Evolutionary conservation across 2,888 invertebrate species (phyloP), one percentile per base, ranked within the genome.

Genomic region (Aspidiotus rigidus): DNA sequence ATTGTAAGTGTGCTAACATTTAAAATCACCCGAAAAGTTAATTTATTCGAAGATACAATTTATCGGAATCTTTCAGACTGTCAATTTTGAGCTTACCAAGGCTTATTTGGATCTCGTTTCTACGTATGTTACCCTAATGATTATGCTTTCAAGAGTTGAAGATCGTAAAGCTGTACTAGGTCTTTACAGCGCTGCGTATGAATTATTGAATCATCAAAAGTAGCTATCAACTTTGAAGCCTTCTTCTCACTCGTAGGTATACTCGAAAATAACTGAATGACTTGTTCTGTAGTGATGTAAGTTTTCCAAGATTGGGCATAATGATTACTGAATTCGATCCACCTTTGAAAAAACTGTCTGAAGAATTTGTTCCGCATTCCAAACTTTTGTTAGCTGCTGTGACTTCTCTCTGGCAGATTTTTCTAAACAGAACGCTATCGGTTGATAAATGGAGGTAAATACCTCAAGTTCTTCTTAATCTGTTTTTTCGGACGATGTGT

Each of bases 301-400:
- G 91, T 76, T 99, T 98, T 78, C 98, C 98, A 7, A 84, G 98
- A 13, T 82, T 99, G 62, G 99, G 98, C 0, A 96, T 95, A 79
- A 87, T 99, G 88, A 96, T 99, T 72, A 86, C 97, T 74, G 99
- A 99, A 76, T 99, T 98, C 79, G 97, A 98, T 78, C 85, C 89
- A 56, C 98, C 99, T 0, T 79, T 98, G 71, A 95, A 92, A 77
- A 98, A 96, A 77, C 81, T 99, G 0, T 88, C 93, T 0, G 98
- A 99, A 77, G 99, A 99, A 78, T 97, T 99, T 79, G 86, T 91
- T 49, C 95, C 97, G 0, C 96, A 99, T 78, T 87, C 92, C 66
- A 89, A 94, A 77, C 79, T 94, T 7, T 78, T 99, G 61, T 84
- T 87, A 64, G 87, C 87, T 76, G 96, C 97, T 2, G 79, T 99